Conservation (phyloP, 1,140 invertebrate genomes). For the Coboldia fuscipes region DNA sequence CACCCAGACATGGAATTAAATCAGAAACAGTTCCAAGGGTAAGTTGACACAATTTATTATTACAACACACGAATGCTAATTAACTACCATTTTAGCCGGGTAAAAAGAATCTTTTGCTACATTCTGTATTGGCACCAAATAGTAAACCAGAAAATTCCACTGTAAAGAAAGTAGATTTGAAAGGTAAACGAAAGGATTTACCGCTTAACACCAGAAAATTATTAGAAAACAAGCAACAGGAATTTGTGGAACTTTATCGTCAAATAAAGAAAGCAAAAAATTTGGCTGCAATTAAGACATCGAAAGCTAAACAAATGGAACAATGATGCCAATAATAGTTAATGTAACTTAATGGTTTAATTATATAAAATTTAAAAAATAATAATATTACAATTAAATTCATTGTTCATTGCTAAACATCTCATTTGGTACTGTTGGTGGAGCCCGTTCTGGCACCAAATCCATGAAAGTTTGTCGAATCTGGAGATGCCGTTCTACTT, state of each 20-base stretch:
- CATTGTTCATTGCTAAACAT: conserved; percentile 89
- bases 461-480: conserved; percentile 62
- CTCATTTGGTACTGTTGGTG: conserved; percentile 70
- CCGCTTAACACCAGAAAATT: conserved; percentile 27
- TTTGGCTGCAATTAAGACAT: neutral
- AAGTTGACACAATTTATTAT: conserved; percentile 7
- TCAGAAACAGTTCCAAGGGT: conserved; percentile 20
- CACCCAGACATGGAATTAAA: conserved; percentile 24
- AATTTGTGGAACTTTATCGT: conserved; percentile 31
- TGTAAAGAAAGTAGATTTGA: conserved; percentile 17
- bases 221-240: conserved; percentile 30
- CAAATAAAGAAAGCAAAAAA: conserved; percentile 23
- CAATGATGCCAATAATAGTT: too few species aligned
- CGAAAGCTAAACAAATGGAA: neutral
- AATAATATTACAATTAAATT: conserved; percentile 50
- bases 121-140: conserved; percentile 17
- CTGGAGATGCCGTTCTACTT: conserved; percentile 75
- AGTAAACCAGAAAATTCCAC: conserved; percentile 9
- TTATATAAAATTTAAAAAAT: neutral
- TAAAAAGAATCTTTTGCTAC: conserved; percentile 25
- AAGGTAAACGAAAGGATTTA: conserved; percentile 32
- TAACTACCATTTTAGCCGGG: conserved; percentile 21
- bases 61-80: conserved; percentile 1
- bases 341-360: too few species aligned
- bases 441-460: conserved; percentile 62